Evolutionary conservation across 1,140 invertebrate genomes (phyloP).

Genomic region (Meloidogyne hapla): DNA sequence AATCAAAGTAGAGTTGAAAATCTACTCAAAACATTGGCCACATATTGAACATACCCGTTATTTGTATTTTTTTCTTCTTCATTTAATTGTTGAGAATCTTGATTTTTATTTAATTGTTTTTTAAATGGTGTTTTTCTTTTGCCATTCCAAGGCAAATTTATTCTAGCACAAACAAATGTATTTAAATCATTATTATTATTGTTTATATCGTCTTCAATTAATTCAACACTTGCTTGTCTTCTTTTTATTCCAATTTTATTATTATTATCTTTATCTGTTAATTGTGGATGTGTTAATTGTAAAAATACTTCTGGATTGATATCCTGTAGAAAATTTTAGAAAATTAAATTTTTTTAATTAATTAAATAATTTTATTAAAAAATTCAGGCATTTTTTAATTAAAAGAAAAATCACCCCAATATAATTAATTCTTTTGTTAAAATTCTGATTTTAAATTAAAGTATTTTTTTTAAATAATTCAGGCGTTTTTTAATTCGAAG

Average conservation of each 20-base stretch:
- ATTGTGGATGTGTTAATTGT: not conserved
- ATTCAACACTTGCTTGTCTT: not conserved
- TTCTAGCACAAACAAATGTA: conserved; percentile 14
- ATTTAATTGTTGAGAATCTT: not conserved
- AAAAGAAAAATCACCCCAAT: too few species aligned
- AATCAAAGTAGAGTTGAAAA: not conserved
- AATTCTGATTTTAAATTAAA: not conserved
- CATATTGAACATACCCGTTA: conserved; percentile 2
- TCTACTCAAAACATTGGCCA: not conserved
- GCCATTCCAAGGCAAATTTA: conserved; percentile 16
- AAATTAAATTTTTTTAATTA: not conserved
- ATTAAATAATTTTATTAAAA: not conserved
- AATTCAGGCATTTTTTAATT: not conserved
- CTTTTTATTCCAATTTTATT: not conserved
- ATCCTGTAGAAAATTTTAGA: not conserved
- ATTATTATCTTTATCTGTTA: not conserved
- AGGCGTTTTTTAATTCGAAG: too few species aligned
- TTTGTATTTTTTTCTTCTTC: not conserved
- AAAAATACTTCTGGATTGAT: conserved; percentile 11
- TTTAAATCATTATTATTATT: not conserved
- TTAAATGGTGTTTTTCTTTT: conserved; percentile 1
- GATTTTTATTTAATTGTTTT: too few species aligned
- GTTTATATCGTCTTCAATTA: conserved; percentile 1
- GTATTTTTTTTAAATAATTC: not conserved
- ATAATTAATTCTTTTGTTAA: not conserved